Percentiles rank a stretch among this genome's conserved stretches.
Evolutionary conservation across 2,797 vertebrate species (phyloP).

Genomic region (Phaenicophaeus curvirostris): DNA sequence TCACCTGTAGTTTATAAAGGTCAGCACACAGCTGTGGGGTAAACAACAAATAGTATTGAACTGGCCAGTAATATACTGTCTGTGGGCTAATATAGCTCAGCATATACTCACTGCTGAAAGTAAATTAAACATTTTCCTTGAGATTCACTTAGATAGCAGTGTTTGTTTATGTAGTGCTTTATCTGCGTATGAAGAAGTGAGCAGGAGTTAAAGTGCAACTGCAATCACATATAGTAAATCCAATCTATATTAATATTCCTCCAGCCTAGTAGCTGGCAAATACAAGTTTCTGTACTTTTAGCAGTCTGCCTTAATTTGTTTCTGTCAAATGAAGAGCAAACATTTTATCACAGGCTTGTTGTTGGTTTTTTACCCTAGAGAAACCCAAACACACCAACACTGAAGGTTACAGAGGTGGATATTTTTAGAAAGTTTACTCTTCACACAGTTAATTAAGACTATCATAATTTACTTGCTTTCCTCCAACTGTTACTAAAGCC

Average conservation of each 20-base stretch:
- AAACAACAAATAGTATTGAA: conserved; percentile 11
- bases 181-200: not conserved
- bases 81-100: conserved; percentile 27
- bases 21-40: not conserved
- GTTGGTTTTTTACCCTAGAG: not conserved
- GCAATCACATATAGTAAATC: conserved; percentile 11
- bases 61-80: not conserved
- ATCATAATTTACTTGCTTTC: conserved; percentile 35
- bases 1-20: not conserved
- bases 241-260: conserved; percentile 30
- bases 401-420: not conserved
- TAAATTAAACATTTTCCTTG: conserved; percentile 13
- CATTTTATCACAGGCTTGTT: not conserved
- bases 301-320: conserved; percentile 1
- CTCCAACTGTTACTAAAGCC: not conserved
- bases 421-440: conserved; percentile 40
- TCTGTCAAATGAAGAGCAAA: conserved; percentile 13
- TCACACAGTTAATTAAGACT: conserved; percentile 19
- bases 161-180: not conserved
- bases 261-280: conserved; percentile 21
- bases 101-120: not conserved
- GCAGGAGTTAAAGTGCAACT: conserved; percentile 22
- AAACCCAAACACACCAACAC: not conserved
- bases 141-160: not conserved
- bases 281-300: not conserved